These are phyloP conservation scores for Pica pica DNA, from an alignment of 2,113 vertebrate genomes.

Conservation along the genomic window DNA sequence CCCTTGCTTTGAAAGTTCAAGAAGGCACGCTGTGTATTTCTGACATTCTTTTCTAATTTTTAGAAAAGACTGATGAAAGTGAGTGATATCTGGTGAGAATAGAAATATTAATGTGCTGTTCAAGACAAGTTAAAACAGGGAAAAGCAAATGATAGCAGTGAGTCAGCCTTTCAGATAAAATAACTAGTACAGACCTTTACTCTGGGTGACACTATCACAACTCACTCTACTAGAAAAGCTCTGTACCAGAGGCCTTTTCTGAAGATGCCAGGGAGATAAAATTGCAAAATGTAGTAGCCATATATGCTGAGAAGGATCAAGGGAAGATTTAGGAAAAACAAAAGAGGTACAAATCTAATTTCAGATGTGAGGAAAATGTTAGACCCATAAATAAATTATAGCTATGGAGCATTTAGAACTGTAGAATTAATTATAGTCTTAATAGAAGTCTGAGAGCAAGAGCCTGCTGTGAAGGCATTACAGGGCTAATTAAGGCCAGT, in stretches of 20 bases:
- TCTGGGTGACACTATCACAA: slow-evolving; percentile 3
- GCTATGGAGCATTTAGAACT: slow-evolving; percentile 21
- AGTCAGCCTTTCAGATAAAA: slow-evolving; percentile 13
- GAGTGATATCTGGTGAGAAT: neutral
- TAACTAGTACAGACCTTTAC: neutral
- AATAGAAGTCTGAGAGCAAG: slow-evolving; percentile 8
- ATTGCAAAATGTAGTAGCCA: neutral
- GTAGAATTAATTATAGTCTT: slow-evolving; percentile 54
- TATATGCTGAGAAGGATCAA: neutral
- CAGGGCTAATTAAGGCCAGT: slow-evolving; percentile 13
- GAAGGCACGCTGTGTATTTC: neutral
- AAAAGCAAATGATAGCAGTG: neutral
- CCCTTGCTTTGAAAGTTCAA: neutral
- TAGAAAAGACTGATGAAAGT: neutral
- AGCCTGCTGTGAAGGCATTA: slow-evolving; percentile 18
- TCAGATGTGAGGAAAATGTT: slow-evolving; percentile 23
- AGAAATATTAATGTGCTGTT: neutral
- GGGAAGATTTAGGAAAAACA: neutral
- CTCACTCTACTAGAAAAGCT: neutral
- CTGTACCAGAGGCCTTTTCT: neutral
- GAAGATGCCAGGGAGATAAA: neutral
- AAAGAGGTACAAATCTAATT: slow-evolving; percentile 33
- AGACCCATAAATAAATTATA: slow-evolving; percentile 52
- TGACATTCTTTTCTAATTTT: neutral
- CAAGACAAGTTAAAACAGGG: neutral